These are phyloP conservation scores for Ranitomeya imitator DNA, from an alignment of 2,113 vertebrate species.

Conservation along the genomic window DNA sequence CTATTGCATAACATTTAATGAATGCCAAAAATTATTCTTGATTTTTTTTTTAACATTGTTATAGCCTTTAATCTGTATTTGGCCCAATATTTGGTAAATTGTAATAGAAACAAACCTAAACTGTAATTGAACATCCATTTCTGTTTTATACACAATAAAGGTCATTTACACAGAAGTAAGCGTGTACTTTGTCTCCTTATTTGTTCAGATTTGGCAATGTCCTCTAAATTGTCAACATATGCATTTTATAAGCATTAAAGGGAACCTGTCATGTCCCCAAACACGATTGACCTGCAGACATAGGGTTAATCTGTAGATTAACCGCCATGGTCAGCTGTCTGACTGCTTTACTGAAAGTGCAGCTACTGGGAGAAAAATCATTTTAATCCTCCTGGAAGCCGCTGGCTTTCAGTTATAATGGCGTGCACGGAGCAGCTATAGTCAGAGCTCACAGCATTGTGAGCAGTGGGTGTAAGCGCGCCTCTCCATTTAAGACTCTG, in stretches of 20 bases:
- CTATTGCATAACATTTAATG: neutral
- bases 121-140: neutral
- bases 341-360: too few relatives aligned
- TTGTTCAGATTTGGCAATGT: neutral
- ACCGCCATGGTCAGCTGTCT: too few relatives aligned
- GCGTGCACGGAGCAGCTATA: too few relatives aligned
- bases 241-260: neutral
- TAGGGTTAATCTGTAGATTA: too few relatives aligned
- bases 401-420: too few relatives aligned
- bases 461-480: too few relatives aligned
- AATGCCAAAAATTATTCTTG: neutral
- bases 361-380: too few relatives aligned
- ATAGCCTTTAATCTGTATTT: neutral
- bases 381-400: too few relatives aligned
- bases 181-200: neutral
- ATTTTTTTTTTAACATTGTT: neutral
- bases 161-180: neutral
- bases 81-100: neutral
- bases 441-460: too few relatives aligned
- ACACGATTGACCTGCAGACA: too few relatives aligned
- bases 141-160: conserved; percentile 6
- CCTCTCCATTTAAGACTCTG: too few relatives aligned
- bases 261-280: neutral
- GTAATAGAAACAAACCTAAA: neutral
- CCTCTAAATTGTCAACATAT: neutral